These are phyloP conservation scores for Scolopax mira DNA, from an alignment of 2,113 vertebrate genomes.

Conservation along the genomic window DNA sequence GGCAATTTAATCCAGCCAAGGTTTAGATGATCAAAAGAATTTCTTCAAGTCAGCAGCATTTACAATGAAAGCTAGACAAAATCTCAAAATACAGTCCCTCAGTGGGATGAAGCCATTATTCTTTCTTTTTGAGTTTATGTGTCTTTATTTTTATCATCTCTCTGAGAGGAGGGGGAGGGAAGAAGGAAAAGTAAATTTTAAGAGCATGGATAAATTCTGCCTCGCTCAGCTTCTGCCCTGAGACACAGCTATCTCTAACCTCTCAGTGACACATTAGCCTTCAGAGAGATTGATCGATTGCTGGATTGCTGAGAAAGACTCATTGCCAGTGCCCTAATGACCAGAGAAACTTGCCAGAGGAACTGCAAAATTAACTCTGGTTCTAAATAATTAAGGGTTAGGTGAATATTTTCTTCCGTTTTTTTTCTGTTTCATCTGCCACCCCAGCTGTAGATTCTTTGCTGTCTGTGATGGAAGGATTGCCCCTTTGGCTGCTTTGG, in stretches of 20 bases:
- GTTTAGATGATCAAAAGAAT: constrained; percentile 56
- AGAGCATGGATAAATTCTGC: background rate
- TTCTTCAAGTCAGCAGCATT: constrained; percentile 22
- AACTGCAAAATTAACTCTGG: constrained; percentile 24
- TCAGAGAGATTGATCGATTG: background rate
- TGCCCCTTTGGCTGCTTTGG: background rate
- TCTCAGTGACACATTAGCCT: background rate
- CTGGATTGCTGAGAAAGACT: background rate
- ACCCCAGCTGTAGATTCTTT: background rate
- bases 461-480: background rate
- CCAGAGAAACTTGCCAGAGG: constrained; percentile 1
- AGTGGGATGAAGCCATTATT: background rate
- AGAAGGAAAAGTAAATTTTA: background rate
- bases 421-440: background rate
- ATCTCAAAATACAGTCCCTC: background rate
- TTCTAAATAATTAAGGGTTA: constrained; percentile 34
- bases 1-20: constrained; percentile 40
- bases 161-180: background rate
- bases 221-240: background rate
- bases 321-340: background rate
- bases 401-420: background rate
- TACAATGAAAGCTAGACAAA: background rate
- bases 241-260: background rate
- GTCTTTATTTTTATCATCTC: constrained; percentile 29
- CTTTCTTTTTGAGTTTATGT: background rate